Evolutionary conservation across 2,797 vertebrate species (phyloP).

Genomic region (Enteromius mattozi): DNA sequence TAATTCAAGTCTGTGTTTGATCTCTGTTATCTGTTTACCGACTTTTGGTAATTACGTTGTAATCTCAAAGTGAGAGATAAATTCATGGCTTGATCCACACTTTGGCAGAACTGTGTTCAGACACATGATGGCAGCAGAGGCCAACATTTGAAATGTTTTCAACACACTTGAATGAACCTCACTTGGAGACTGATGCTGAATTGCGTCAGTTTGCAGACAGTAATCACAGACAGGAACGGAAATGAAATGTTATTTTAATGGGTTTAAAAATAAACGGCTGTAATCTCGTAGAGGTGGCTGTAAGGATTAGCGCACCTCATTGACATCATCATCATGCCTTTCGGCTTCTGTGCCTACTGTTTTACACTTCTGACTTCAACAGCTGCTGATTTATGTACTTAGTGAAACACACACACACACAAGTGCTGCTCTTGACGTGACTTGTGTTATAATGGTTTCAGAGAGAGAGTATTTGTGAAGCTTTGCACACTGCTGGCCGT

Average conservation of each 20-base stretch:
- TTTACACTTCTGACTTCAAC: conserved; percentile 35
- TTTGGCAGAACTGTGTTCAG: neutral
- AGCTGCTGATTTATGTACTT: conserved; percentile 45
- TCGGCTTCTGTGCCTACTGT: conserved; percentile 21
- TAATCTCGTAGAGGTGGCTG: conserved; percentile 18
- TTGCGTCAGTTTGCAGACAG: conserved; percentile 13
- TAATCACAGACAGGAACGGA: conserved; percentile 11
- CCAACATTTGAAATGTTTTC: neutral
- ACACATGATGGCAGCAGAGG: conserved; percentile 50
- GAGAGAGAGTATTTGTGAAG: conserved; percentile 18
- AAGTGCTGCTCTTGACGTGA: conserved; percentile 26
- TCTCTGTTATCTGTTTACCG: neutral
- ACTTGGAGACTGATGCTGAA: conserved; percentile 20
- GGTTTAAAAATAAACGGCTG: conserved; percentile 41
- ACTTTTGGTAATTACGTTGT: neutral
- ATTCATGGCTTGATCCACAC: neutral
- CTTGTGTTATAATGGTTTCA: conserved; percentile 35
- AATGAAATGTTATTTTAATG: conserved; percentile 11
- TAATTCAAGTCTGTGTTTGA: neutral
- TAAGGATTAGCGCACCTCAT: neutral
- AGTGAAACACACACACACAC: conserved; percentile 1
- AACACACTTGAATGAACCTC: neutral
- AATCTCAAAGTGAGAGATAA: no score
- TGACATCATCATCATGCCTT: conserved; percentile 13
- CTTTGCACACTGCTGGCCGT: neutral